phyloP scores from a whole-genome alignment of 2,113 vertebrate genomes.

The Tyto alba region DNA sequence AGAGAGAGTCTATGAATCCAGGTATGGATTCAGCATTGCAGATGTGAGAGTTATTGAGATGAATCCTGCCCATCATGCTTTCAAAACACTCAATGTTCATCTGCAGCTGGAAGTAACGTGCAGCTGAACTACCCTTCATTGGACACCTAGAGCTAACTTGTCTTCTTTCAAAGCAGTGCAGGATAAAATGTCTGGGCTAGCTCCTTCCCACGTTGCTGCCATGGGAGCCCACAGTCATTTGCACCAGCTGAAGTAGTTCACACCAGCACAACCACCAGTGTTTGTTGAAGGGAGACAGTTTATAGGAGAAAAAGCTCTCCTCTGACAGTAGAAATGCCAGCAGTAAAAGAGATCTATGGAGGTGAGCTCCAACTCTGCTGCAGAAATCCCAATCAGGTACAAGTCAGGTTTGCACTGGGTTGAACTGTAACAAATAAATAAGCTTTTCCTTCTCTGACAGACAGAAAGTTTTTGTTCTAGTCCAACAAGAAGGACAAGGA shows the following conservation, averaged over 20 bases:
- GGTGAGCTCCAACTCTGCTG: not conserved
- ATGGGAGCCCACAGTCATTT: not conserved
- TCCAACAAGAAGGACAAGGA: not conserved
- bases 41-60: not conserved
- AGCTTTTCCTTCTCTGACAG: not conserved
- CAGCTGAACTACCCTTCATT: not conserved
- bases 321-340: not conserved
- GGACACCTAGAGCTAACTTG: not conserved
- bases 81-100: not conserved
- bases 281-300: not conserved
- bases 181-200: not conserved
- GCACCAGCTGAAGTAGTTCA: not conserved
- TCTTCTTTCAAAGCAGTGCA: not conserved
- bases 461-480: slow-evolving; percentile 31
- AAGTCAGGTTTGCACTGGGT: not conserved
- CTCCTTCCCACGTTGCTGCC: not conserved
- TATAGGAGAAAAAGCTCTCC: not conserved
- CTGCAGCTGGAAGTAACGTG: not conserved
- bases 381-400: not conserved
- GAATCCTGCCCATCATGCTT: not conserved
- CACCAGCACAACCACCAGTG: not conserved
- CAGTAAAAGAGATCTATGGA: not conserved
- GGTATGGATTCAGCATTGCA: not conserved
- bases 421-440: not conserved
- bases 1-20: not conserved